Conservation (phyloP, 2,888 invertebrate genomes). For the Drosophila mulleri region DNA sequence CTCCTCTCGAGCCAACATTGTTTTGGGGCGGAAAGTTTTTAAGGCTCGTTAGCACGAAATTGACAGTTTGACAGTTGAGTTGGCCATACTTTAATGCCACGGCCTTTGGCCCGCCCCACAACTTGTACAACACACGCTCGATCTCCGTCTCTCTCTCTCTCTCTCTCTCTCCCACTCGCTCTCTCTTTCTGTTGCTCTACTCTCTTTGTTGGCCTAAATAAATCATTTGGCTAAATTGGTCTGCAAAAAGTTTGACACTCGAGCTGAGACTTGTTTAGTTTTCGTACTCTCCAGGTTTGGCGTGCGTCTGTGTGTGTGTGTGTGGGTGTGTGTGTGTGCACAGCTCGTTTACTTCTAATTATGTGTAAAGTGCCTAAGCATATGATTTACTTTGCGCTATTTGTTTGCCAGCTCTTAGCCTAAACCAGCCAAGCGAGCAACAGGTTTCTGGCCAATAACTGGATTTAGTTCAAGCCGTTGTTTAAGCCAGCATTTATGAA, state of each 20-base stretch:
- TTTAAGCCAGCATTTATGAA: constrained; percentile 13
- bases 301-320: constrained; percentile 10
- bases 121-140: constrained; percentile 2
- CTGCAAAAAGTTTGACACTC: constrained; percentile 80
- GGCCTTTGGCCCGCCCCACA: constrained; percentile 56
- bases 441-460: constrained; percentile 47
- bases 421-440: constrained; percentile 37
- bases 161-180: not conserved
- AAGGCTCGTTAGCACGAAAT: constrained; percentile 81
- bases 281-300: constrained; percentile 43
- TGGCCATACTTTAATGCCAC: constrained; percentile 78
- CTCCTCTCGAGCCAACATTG: constrained; percentile 27
- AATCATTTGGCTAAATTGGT: constrained; percentile 81
- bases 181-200: constrained; percentile 19
- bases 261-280: constrained; percentile 73
- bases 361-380: constrained; percentile 79
- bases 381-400: constrained; percentile 73
- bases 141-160: not conserved
- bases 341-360: constrained; percentile 60
- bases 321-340: constrained; percentile 29
- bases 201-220: constrained; percentile 71
- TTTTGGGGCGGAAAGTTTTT: constrained; percentile 69
- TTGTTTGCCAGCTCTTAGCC: constrained; percentile 33
- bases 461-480: constrained; percentile 14
- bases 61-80: constrained; percentile 83